These are phyloP conservation scores for Netelia melanura DNA, from an alignment of 2,888 invertebrate species.

Conservation along the genomic window DNA sequence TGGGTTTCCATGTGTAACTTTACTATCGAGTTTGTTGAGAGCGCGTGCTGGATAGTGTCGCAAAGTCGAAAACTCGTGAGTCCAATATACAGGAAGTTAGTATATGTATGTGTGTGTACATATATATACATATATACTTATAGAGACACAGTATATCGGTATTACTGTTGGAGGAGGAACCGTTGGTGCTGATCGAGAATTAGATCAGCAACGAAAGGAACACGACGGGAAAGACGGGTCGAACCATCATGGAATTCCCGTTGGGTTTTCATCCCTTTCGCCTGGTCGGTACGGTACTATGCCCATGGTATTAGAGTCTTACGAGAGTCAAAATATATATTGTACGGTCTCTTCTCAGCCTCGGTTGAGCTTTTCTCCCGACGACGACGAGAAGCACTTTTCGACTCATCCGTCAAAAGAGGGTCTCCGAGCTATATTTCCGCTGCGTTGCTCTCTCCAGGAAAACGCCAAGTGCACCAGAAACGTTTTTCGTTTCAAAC, in stretches of 20 bases:
- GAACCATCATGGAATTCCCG: constrained; percentile 10
- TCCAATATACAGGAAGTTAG: background rate
- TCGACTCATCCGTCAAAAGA: constrained; percentile 40
- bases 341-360: background rate
- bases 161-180: background rate
- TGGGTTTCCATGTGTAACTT: constrained; percentile 30
- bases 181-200: constrained; percentile 35
- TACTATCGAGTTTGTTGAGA: constrained; percentile 45
- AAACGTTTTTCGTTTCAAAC: background rate
- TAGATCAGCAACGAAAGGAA: constrained; percentile 27
- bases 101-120: background rate
- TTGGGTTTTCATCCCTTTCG: constrained; percentile 18
- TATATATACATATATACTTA: background rate
- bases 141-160: background rate
- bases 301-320: background rate
- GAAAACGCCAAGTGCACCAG: constrained; percentile 22
- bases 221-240: background rate
- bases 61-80: constrained; percentile 45
- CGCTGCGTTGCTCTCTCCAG: background rate
- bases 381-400: constrained; percentile 39
- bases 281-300: background rate
- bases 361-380: constrained; percentile 3
- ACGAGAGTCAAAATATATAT: background rate
- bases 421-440: background rate
- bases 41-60: constrained; percentile 20